Percentiles rank a stretch among this genome's conserved stretches.
Evolutionary conservation across 2,113 vertebrate genomes (phyloP).

Genomic region (Alethe castanea): DNA sequence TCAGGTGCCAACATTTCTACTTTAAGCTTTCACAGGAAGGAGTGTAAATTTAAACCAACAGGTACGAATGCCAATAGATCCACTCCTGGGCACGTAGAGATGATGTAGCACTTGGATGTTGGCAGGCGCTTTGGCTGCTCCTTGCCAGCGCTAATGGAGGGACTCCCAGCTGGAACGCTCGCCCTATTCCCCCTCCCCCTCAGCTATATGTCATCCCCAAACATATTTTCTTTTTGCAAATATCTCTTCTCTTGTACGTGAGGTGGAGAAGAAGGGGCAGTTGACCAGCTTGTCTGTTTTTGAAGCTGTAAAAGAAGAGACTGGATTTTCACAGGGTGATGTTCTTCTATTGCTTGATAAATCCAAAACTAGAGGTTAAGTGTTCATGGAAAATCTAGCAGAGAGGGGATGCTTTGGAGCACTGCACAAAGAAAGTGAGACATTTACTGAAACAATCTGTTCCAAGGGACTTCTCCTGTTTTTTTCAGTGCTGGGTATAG

Average conservation of each 20-base stretch:
- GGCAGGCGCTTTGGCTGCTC: conserved; percentile 22
- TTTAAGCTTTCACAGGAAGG: conserved; percentile 49
- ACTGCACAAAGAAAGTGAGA: background rate
- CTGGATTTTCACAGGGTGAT: background rate
- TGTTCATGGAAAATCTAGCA: background rate
- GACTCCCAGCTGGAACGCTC: conserved; percentile 38
- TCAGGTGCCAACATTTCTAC: conserved; percentile 15
- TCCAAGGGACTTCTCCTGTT: background rate
- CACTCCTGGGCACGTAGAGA: conserved; percentile 12
- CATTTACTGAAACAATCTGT: background rate
- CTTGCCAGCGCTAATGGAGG: conserved; percentile 58
- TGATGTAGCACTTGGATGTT: conserved; percentile 40
- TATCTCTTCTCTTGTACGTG: background rate
- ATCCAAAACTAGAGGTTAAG: background rate
- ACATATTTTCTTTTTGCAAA: background rate
- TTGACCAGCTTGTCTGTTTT: background rate
- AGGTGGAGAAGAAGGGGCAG: background rate
- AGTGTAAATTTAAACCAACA: conserved; percentile 46
- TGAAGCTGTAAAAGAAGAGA: background rate
- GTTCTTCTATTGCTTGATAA: background rate
- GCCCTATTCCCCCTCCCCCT: background rate
- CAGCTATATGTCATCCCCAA: background rate
- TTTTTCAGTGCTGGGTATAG: background rate
- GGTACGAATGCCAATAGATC: conserved; percentile 12
- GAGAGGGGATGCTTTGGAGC: background rate